Evolutionary conservation across 1,140 invertebrate species (phyloP), one percentile per base, ranked within the genome.

Genomic region (Hypsibius dujardini): DNA sequence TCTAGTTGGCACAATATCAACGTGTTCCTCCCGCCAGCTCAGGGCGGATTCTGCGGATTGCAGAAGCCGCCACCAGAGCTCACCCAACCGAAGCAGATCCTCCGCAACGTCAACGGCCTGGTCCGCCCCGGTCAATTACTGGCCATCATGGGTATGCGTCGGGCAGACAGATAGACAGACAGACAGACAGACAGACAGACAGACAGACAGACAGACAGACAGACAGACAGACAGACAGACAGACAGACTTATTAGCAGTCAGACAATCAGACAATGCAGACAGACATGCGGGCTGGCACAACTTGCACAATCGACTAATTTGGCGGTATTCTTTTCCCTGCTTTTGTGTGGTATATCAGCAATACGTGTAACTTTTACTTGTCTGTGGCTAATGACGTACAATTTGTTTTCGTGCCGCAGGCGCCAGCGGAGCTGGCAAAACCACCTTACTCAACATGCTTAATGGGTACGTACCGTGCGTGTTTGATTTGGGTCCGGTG

Each of bases 401-500:
- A 59, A 14, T n/a, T 15, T 15, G n/a, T 74, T 72, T 42, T 45
- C 47, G 1, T 46, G 46, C 56, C 47, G 73, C 59, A 47, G 75
- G 69, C 74, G 74, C 67, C 73, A 93, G 90, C 46, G 93, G 93
- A 1, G 90, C 94, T 1, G 94, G 95, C 2, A 98, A 98, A 82
- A 95, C 93, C 0, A 96, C 93, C 0, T 83, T 97, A 0, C 79
- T 97, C 56, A 97, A 97, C 78, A 85, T 90, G 0, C 77, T 97
- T 47, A 95, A 91, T 1, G 89, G 88, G 78, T 83, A 90, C 1
- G 84, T 83, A 74, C 0, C 28, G 28, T 28, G 28, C 28, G 28
- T 28, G 28, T 28, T 28, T 28, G 28, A 28, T 28, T 28, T 28
- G 28, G 28, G 28, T 28, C 28, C 28, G 28, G 28, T 28, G 28